These are phyloP conservation scores for Phaenicophaeus curvirostris DNA, from an alignment of 2,797 vertebrate genomes.

Conservation along the genomic window DNA sequence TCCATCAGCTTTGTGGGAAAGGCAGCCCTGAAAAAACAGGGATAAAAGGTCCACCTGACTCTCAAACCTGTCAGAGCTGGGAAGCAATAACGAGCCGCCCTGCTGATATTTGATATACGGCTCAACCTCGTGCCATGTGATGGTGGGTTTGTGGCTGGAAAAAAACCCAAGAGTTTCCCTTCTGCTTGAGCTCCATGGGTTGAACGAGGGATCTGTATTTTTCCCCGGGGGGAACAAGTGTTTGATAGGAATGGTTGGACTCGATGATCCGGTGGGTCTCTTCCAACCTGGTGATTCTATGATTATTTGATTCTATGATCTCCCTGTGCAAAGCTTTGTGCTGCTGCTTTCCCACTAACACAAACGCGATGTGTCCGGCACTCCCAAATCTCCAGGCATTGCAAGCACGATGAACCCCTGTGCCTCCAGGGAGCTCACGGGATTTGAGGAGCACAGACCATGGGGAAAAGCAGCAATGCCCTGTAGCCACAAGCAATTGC, in stretches of 20 bases:
- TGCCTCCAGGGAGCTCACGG: rapidly evolving
- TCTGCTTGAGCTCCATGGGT: not conserved
- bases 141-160: not conserved
- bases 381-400: not conserved
- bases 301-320: no score
- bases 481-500: rapidly evolving
- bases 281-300: no score
- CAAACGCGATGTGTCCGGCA: rapidly evolving
- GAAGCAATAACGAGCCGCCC: rapidly evolving
- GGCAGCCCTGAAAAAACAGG: not conserved
- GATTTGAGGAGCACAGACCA: rapidly evolving
- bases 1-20: not conserved
- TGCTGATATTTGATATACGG: rapidly evolving
- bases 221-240: not conserved
- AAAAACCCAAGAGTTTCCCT: not conserved
- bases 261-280: no score
- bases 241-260: no score
- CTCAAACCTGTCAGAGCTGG: not conserved
- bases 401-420: rapidly evolving
- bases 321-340: rapidly evolving
- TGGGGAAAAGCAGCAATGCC: not conserved
- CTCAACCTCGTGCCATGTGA: rapidly evolving
- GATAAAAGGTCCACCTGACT: not conserved
- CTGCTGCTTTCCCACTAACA: no score
- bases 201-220: not conserved